phyloP scores from a whole-genome alignment of 2,113 vertebrate genomes.

The Petroica traversi region DNA sequence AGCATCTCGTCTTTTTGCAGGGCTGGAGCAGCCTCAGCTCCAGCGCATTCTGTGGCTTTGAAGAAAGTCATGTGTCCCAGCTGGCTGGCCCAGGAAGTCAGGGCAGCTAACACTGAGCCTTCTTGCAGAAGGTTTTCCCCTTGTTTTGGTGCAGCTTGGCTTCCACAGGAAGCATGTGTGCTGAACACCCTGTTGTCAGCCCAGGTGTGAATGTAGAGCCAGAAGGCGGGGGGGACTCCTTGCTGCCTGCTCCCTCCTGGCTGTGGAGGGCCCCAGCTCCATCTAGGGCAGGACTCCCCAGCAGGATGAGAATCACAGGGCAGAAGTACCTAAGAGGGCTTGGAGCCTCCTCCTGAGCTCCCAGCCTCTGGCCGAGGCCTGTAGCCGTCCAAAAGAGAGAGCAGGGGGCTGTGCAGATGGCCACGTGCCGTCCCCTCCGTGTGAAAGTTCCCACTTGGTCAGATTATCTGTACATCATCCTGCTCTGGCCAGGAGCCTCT shows the following conservation, averaged over 20 bases:
- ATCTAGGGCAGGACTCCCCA: rapidly evolving
- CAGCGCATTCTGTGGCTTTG: background rate
- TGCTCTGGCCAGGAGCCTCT: background rate
- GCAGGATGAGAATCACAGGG: rapidly evolving
- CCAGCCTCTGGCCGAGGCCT: background rate
- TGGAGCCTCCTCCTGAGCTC: background rate
- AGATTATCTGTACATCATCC: constrained; percentile 10
- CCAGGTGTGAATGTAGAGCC: background rate
- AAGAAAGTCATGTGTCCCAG: background rate
- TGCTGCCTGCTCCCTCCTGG: background rate
- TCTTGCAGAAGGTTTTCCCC: background rate
- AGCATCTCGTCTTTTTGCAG: rapidly evolving
- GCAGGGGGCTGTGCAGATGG: background rate
- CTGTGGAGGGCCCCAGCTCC: background rate
- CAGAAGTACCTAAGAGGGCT: background rate
- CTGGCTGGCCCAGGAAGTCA: background rate
- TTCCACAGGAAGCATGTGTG: constrained; percentile 22
- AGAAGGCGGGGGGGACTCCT: background rate
- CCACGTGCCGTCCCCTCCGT: rapidly evolving
- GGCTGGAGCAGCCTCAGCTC: background rate
- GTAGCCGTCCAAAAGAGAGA: background rate
- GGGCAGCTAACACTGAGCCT: background rate
- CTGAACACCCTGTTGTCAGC: background rate
- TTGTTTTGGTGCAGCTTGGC: background rate
- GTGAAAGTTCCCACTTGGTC: constrained; percentile 38